Evolutionary conservation across 1,140 invertebrate genomes (phyloP), one percentile per base, ranked within the genome.

Genomic region (Cotesia chilonis): DNA sequence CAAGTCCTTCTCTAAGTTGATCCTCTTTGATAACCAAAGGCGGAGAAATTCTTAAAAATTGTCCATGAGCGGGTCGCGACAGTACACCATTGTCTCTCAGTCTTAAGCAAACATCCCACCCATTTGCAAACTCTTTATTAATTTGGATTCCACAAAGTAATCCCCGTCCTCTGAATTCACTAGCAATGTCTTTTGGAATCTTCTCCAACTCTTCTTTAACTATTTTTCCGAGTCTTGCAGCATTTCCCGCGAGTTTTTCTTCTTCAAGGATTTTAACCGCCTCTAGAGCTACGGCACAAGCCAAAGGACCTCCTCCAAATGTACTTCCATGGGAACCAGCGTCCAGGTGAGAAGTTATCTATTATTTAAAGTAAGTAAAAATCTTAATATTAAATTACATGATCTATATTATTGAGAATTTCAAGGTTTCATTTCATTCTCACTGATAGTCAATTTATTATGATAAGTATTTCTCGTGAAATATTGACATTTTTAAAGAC

Each of bases 311-410:
- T 9, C 94, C 94, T 14, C 94, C 94, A 80, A 92, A 96, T 2
- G 94, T 96, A 3, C 94, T 95, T 37, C 94, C 94, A 81, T 96
- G 94, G 67, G 92, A 89, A 37, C 94, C 94, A n/a, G 92, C 92
- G 74, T 91, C 88, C 57, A 95, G 90, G 41, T 88, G 89, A n/a
- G 92, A 75, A 89, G 95, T 94, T 12, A 95, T 88, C 74, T 91
- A 54, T 36, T 59, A 37, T 28, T 28, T 28, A 28, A 28, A 28
- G 28, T 28, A 28, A 1, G 3, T 28, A 28, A 28, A 28, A 28
- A 17, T 17, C 1, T 17, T 17, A 17, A 17, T 17, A 17, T 17
- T 17, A 17, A 17, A 17, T 17, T 17, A 17, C 17, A 17, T 17
- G 1, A 0, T 17, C 17, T 17, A 17, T 17, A 17, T 17, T 17